Evolutionary conservation across 53 echinoderm and acorn worm genomes (phyloP), one percentile per base, ranked within the genome.

Genomic region (Luidia sarsii): DNA sequence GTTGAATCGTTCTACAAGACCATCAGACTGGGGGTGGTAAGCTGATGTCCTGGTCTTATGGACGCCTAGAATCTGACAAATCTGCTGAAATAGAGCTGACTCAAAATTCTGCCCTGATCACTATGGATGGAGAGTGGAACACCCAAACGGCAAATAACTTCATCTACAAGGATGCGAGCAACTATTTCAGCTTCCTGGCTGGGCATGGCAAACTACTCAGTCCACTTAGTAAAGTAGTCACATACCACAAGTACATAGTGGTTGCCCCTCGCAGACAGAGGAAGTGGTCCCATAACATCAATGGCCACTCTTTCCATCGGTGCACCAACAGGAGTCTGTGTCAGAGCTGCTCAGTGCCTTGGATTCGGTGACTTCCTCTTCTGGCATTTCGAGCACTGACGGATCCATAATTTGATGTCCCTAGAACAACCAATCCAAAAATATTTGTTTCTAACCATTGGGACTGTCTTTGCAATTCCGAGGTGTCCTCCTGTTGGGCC

Each of bases 51-150:
- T 39, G n/a, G 64, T 63, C 39, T 80, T 80, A 31, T 64, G 21
- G 25, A 64, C 41, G 14, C 80, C 80, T 2, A 80, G 49, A 18
- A 80, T 15, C 7, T 20, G 16, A 31, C 80, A 80, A 4, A 80
- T 29, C 30, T 54, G 24, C 1, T 34, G 11, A 22, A 83, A 57
- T 1, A 83, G 70, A 14, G 50, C 6, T 19, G 70, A 70, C 37
- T 83, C 70, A 33, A 83, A 83, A 29, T 83, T 70, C 28, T 36
- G 69, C 83, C 83, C 31, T 83, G 70, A 28, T 83, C 83, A 33
- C 68, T 83, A 41, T 70, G 83, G 7, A 83, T 25, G 23, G 52
- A 34, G 10, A 61, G 33, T 28, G 34, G 61, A 18, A 61, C 61
- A 61, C 61, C 33, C 4, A 33, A 61, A 18, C 61, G 31, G 33